Base-by-base conservation (phyloP, 1,140 invertebrate species). In the Atta texana region DNA sequence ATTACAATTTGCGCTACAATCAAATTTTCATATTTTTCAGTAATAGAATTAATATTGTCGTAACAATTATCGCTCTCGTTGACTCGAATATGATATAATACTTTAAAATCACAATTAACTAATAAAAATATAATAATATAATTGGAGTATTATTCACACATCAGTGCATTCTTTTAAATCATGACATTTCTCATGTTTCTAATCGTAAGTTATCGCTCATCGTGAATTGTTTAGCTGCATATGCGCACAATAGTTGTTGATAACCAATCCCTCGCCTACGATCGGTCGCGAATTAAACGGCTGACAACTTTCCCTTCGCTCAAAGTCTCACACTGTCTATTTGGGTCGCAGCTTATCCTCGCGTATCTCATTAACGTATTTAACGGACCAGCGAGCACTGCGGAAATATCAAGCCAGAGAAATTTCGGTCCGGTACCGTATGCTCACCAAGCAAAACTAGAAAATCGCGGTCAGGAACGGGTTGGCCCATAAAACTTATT, bases 361-460 rank as follows among this genome's bases (percentile, higher is more conserved):
- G 39, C 49, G 34, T 44, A 74, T 82, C 53, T 82, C 68, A 74
- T 82, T 82, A 74, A 82, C 55, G 39, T 24, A 57, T n/a, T 55
- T 74, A 82, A 82, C 80, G 68, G 53, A 69, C 14, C 28, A 21
- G 49, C n/a, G 31, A 44, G 12, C 53, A n/a, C 12, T 5, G 8
- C 31, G 64, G 31, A 55, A 51, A 80, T 28, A 8, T 28, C 44
- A 14, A 53, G n/a, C 66, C 34, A 53, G 53, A 72, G 78, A 82
- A 82, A 82, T 82, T 82, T 72, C 18, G 78, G 76, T 18, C 31
- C 4, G 21, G 21, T 53, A 80, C n/a, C 64, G 64, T 49, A 16
- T 39, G 63, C 28, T 81, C 77, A 21, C 34, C 68, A 21, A 81
- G 31, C 66, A 44, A 69, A 34, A 44, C 14, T 34, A 57, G 39